These are phyloP conservation scores for Anthopleura sola DNA, from an alignment of 64 coral and sea anemone genomes.

Conservation along the genomic window DNA sequence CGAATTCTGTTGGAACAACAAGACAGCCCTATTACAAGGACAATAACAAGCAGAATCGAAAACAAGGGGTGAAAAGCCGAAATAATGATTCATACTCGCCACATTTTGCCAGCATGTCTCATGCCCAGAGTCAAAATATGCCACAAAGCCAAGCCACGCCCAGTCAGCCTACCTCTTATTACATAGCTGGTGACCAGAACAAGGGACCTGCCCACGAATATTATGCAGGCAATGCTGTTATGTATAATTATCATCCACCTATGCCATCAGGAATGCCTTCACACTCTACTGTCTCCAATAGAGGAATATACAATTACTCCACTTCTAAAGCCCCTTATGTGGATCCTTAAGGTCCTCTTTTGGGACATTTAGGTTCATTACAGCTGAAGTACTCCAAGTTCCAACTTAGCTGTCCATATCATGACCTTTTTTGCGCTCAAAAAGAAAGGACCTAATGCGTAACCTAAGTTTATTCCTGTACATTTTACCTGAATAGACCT, in stretches of 20 bases:
- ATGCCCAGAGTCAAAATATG: neutral
- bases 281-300: conserved; percentile 18
- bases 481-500: conserved; percentile 3
- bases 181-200: neutral
- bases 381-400: neutral
- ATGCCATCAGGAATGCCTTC: conserved; percentile 12
- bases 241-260: conserved; percentile 9
- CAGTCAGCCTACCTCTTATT: neutral
- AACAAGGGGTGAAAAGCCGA: neutral
- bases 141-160: neutral
- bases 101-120: neutral
- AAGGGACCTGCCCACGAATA: neutral
- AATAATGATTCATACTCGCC: conserved; percentile 6
- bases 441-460: neutral
- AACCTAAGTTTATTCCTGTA: neutral
- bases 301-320: neutral
- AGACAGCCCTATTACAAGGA: neutral
- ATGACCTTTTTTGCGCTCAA: neutral
- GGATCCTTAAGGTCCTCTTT: neutral
- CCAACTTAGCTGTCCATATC: neutral
- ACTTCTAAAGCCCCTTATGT: neutral
- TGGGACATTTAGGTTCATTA: neutral
- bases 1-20: neutral
- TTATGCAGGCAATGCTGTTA: neutral
- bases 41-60: conserved; percentile 14